Conservation (phyloP, 2,797 vertebrate genomes). For the Mormyrops boulengeri region DNA sequence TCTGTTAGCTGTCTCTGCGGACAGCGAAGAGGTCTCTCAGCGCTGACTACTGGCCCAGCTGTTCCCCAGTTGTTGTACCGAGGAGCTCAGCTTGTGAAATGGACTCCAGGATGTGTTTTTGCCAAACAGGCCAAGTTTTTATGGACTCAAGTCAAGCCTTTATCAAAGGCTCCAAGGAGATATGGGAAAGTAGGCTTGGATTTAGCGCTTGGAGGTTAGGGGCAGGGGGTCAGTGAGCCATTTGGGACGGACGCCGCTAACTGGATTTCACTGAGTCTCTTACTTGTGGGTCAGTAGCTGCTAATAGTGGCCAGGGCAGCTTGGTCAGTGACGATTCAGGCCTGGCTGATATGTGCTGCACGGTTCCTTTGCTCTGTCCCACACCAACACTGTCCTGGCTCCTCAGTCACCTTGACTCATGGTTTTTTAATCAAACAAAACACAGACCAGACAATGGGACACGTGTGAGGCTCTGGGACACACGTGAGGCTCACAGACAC, state of each 20-base stretch:
- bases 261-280: constrained; percentile 60
- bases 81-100: neutral
- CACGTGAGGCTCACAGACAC: too few species aligned
- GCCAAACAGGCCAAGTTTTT: neutral
- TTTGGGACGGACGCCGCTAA: constrained; percentile 51
- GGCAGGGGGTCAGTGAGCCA: constrained; percentile 41
- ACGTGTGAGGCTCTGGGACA: neutral
- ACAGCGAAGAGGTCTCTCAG: neutral
- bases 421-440: constrained; percentile 65
- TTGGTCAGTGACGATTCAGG: constrained; percentile 49
- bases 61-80: neutral
- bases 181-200: constrained; percentile 35
- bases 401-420: constrained; percentile 63
- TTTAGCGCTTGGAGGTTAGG: constrained; percentile 46
- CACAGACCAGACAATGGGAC: neutral
- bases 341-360: constrained; percentile 36
- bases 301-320: constrained; percentile 54
- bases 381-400: constrained; percentile 55
- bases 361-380: constrained; percentile 56
- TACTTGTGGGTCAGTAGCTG: constrained; percentile 66
- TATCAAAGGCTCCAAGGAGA: constrained; percentile 55
- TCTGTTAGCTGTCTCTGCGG: neutral
- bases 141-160: constrained; percentile 8
- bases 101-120: neutral
- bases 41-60: neutral